A percentile compares a stretch with the other conserved stretches of the same genome.
These are phyloP conservation scores for Falco naumanni DNA, from an alignment of 2,797 vertebrate species.

Conservation along the genomic window DNA sequence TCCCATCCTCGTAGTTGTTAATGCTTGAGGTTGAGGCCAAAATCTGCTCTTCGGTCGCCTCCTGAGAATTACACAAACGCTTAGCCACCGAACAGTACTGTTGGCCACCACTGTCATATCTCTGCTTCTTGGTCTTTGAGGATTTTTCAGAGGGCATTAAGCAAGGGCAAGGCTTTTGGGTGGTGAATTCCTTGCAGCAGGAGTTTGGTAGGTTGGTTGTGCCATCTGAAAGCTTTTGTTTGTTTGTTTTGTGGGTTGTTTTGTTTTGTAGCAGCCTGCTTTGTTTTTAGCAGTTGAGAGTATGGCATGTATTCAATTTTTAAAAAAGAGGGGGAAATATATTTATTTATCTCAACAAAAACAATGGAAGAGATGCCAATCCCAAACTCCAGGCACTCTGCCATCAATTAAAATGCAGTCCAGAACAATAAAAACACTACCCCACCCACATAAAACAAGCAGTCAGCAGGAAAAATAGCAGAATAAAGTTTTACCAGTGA, in stretches of 20 bases:
- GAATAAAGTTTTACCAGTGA: conserved; percentile 37
- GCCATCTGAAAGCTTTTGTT: conserved; percentile 1
- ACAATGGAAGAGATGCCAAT: conserved; percentile 50
- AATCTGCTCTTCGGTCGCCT: not conserved
- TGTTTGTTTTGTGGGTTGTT: not conserved
- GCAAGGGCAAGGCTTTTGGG: not conserved
- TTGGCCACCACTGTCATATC: not conserved
- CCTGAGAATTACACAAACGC: not conserved
- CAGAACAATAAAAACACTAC: conserved; percentile 62
- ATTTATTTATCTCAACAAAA: conserved; percentile 54
- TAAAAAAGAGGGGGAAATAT: not conserved
- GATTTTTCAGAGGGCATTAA: not conserved
- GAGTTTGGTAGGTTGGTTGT: not conserved
- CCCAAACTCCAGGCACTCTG: conserved; percentile 48
- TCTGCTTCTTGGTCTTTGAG: not conserved
- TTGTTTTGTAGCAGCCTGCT: not conserved
- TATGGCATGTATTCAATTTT: not conserved
- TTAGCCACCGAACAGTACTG: not conserved
- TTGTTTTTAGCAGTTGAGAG: not conserved
- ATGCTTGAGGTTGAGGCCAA: not conserved
- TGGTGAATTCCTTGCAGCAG: not conserved
- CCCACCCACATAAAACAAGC: conserved; percentile 58
- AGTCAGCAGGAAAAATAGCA: conserved; percentile 54
- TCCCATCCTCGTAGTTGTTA: not conserved
- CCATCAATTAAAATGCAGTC: conserved; percentile 62